Evolutionary conservation across 2,888 invertebrate genomes (phyloP).

Genomic region (Morinoia aosen): DNA sequence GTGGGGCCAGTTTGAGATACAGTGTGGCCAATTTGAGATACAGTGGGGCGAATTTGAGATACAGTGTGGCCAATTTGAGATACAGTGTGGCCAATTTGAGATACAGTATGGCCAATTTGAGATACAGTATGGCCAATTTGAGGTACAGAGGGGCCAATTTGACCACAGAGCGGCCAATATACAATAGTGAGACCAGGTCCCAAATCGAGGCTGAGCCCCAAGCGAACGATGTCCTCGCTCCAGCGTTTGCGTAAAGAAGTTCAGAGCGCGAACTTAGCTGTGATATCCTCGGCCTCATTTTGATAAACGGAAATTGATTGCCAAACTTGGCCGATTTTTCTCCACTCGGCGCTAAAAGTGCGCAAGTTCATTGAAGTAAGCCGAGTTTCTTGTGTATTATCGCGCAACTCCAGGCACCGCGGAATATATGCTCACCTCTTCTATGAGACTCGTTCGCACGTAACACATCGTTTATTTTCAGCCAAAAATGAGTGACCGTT

Average conservation of each 20-base stretch:
- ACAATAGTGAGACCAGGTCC: not conserved
- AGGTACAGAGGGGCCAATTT: not conserved
- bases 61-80: too few relatives aligned
- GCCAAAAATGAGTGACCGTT: not conserved
- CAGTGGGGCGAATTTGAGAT: not conserved
- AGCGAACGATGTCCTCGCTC: not conserved
- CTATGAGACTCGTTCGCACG: not conserved
- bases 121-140: not conserved
- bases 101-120: not conserved
- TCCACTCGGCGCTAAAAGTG: slow-evolving; percentile 15
- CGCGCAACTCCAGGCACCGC: not conserved
- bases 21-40: not conserved
- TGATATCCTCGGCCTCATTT: slow-evolving; percentile 30
- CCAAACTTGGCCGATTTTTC: slow-evolving; percentile 37
- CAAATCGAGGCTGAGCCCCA: not conserved
- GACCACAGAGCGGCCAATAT: not conserved
- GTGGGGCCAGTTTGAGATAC: not conserved
- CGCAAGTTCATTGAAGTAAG: slow-evolving; percentile 24
- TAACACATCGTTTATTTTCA: not conserved
- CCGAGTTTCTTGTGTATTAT: slow-evolving; percentile 23
- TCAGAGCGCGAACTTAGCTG: not conserved
- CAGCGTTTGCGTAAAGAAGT: not conserved
- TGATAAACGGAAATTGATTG: slow-evolving; percentile 52
- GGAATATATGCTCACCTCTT: not conserved
- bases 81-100: not conserved